phyloP scores from a whole-genome alignment of 2,113 vertebrate species.

The Pelecanoides urinatrix region DNA sequence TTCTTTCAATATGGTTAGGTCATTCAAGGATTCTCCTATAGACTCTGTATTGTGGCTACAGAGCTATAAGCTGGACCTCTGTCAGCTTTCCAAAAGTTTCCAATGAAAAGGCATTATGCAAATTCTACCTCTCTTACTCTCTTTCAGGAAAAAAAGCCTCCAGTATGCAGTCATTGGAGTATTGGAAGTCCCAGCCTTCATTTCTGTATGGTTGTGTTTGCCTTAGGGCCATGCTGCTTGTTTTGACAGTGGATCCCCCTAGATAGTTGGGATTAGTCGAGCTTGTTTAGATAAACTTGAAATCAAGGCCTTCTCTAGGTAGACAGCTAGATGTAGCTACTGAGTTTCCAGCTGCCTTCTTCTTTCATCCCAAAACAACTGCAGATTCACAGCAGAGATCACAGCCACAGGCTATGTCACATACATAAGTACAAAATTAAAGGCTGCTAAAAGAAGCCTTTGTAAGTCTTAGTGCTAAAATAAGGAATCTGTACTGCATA shows the following conservation, averaged over 20 bases:
- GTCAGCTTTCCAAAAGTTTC: slow-evolving; percentile 88
- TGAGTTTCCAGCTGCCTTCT: slow-evolving; percentile 93
- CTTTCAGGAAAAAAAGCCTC: slow-evolving; percentile 81
- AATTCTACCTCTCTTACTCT: slow-evolving; percentile 86
- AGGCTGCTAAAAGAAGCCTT: slow-evolving; percentile 83
- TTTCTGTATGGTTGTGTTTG: slow-evolving; percentile 93
- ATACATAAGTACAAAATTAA: slow-evolving; percentile 83
- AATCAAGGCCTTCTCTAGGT: slow-evolving; percentile 91
- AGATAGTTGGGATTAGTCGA: slow-evolving; percentile 99
- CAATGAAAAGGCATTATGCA: slow-evolving; percentile 99
- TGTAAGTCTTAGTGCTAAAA: slow-evolving; percentile 83
- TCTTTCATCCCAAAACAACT: slow-evolving; percentile 94
- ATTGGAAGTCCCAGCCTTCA: slow-evolving; percentile 85
- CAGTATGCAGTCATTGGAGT: slow-evolving; percentile 80
- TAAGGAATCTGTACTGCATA: slow-evolving; percentile 79
- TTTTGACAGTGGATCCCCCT: slow-evolving; percentile 99
- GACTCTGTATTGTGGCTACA: slow-evolving; percentile 81
- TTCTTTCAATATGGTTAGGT: slow-evolving; percentile 85
- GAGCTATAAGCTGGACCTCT: slow-evolving; percentile 84
- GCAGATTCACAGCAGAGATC: slow-evolving; percentile 87
- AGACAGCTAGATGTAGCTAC: slow-evolving; percentile 92
- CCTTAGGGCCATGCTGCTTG: slow-evolving; percentile 98
- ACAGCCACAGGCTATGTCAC: slow-evolving; percentile 88
- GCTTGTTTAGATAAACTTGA: slow-evolving; percentile 99
- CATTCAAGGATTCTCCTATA: slow-evolving; percentile 89